A percentile compares a stretch with the other conserved stretches of the same genome.
These are phyloP conservation scores for Drosophila repleta DNA, from an alignment of 1,140 invertebrate genomes.

Conservation along the genomic window DNA sequence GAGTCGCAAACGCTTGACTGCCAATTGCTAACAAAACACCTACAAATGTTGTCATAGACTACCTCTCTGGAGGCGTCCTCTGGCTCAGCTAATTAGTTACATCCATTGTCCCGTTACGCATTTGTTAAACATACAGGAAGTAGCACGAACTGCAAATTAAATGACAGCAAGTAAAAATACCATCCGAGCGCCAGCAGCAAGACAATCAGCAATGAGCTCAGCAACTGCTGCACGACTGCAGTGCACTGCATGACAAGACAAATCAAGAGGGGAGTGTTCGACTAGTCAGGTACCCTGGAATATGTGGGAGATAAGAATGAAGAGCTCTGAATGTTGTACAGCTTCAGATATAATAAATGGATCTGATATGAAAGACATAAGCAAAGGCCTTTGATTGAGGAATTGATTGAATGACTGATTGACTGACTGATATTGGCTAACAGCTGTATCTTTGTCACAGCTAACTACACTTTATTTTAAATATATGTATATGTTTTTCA, in stretches of 20 bases:
- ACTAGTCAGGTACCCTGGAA: constrained; percentile 12
- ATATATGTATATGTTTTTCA: too few species aligned
- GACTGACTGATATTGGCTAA: neutral
- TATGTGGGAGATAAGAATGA: too few species aligned
- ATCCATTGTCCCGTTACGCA: constrained; percentile 31
- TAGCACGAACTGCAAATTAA: constrained; percentile 41
- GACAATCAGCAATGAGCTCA: constrained; percentile 25
- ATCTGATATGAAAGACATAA: too few species aligned
- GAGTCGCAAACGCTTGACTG: constrained; percentile 4
- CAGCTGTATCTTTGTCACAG: too few species aligned
- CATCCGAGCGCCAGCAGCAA: constrained; percentile 20
- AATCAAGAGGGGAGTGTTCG: neutral
- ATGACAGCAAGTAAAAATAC: constrained; percentile 11
- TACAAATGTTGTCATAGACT: constrained; percentile 20
- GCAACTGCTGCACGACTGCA: constrained; percentile 17
- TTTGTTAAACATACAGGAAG: constrained; percentile 50
- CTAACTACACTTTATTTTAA: too few species aligned
- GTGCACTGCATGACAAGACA: constrained; percentile 26
- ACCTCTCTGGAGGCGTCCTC: neutral
- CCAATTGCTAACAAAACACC: constrained; percentile 36
- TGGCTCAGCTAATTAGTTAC: constrained; percentile 25
- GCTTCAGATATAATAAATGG: too few species aligned
- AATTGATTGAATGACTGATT: too few species aligned
- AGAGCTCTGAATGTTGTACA: too few species aligned
- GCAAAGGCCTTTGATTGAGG: too few species aligned